Evolutionary conservation across 2,888 invertebrate species (phyloP).

Genomic region (Agrotis ipsilon): DNA sequence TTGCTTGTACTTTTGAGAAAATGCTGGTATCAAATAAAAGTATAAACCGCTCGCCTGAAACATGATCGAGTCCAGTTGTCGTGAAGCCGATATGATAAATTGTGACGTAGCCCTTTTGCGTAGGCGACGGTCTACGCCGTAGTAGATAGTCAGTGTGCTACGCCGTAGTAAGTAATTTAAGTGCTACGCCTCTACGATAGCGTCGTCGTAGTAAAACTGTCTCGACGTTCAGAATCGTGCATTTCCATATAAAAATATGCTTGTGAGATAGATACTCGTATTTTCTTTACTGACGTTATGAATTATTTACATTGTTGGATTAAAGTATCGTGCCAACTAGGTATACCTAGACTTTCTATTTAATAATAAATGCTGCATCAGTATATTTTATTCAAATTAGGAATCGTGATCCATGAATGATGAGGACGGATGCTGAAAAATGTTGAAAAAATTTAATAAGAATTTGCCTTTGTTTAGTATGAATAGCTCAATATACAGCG

Average conservation of each 20-base stretch:
- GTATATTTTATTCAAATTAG: neutral
- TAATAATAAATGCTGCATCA: neutral
- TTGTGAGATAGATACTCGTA: conserved; percentile 16
- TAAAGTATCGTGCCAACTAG: neutral
- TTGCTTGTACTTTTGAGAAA: conserved; percentile 17
- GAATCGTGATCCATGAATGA: neutral
- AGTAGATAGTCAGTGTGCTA: conserved; percentile 26
- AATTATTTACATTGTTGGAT: conserved; percentile 9
- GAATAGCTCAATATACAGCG: conserved; percentile 15
- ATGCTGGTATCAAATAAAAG: conserved; percentile 30
- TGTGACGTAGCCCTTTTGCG: conserved; percentile 34
- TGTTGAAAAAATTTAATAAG: conserved; percentile 14
- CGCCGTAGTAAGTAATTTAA: conserved; percentile 13
- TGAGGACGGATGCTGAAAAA: conserved; percentile 7
- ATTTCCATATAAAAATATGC: conserved; percentile 30
- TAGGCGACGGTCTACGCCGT: conserved; percentile 22
- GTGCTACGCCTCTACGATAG: conserved; percentile 24
- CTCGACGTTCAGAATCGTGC: conserved; percentile 2
- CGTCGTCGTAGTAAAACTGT: conserved; percentile 25
- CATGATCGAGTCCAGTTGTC: conserved; percentile 46
- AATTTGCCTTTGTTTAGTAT: conserved; percentile 29
- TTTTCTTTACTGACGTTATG: conserved; percentile 20
- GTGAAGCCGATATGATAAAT: conserved; percentile 35
- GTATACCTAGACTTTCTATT: neutral
- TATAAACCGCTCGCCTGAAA: conserved; percentile 39